Evolutionary conservation across 2,113 vertebrate genomes (phyloP).

Genomic region (Nymphicus hollandicus): DNA sequence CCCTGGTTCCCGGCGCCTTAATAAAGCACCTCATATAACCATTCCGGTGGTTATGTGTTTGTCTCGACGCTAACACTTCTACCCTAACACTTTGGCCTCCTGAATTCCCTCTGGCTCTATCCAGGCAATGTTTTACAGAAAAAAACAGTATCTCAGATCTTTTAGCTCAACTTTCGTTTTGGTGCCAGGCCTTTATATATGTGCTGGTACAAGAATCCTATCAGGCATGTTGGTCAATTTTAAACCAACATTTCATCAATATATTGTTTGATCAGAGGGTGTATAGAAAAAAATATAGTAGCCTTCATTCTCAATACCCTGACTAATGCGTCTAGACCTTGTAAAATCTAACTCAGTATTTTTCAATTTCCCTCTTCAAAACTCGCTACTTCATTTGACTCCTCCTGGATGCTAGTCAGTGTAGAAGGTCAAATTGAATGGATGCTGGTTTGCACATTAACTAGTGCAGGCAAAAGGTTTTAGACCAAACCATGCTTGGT

Average conservation of each 20-base stretch:
- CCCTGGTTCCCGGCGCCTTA: too few relatives aligned
- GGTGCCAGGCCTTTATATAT: not conserved
- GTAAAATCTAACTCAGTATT: not conserved
- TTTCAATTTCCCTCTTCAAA: not conserved
- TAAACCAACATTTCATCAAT: not conserved
- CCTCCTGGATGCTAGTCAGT: not conserved
- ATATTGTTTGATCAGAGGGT: not conserved
- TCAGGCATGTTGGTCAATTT: not conserved
- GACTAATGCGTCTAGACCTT: accelerated
- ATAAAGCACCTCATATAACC: too few relatives aligned
- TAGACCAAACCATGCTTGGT: not conserved
- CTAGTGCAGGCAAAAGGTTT: not conserved
- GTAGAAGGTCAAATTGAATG: not conserved
- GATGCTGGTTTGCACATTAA: not conserved
- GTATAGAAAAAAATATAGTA: not conserved
- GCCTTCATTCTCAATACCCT: not conserved
- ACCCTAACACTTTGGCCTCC: not conserved
- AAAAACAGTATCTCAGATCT: not conserved
- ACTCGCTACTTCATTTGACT: accelerated
- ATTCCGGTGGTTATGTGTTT: too few relatives aligned
- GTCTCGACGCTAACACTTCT: too few relatives aligned
- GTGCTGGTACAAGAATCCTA: not conserved
- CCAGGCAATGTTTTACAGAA: not conserved
- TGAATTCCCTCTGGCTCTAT: not conserved
- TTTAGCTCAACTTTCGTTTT: not conserved